phyloP scores from a whole-genome alignment of 2,797 vertebrate species.

The Parauchenoglanis punctatus region DNA sequence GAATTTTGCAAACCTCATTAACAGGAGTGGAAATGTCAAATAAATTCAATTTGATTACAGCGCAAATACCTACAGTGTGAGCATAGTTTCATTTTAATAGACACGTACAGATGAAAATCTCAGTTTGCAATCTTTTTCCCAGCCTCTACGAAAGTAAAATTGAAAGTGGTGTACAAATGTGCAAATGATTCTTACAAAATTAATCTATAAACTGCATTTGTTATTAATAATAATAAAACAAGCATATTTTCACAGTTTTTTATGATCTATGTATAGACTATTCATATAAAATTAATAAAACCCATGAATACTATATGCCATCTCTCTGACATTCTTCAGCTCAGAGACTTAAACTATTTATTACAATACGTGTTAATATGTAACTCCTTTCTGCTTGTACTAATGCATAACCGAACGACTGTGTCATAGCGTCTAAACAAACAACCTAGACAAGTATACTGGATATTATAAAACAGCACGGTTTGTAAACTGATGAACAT shows the following conservation, averaged over 20 bases:
- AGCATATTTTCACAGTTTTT: not conserved
- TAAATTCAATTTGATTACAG: slow-evolving; percentile 29
- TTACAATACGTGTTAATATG: not conserved
- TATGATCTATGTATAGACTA: not conserved
- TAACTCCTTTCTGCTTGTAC: not conserved
- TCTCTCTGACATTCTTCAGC: slow-evolving; percentile 5
- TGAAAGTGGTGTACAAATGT: not conserved
- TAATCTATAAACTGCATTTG: not conserved
- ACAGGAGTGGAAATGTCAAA: slow-evolving; percentile 42
- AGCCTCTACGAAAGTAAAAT: not conserved
- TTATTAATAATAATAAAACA: not conserved
- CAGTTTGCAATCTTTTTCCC: not conserved
- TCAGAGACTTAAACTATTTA: not conserved
- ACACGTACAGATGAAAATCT: not conserved
- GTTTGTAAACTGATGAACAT: not conserved
- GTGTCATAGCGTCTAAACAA: not conserved
- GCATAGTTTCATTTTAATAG: not conserved
- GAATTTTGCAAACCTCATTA: slow-evolving; percentile 35
- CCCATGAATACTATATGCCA: slow-evolving; percentile 39
- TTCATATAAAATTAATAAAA: slow-evolving; percentile 37
- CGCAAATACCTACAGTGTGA: slow-evolving; percentile 14
- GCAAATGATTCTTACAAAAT: not conserved
- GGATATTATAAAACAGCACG: not conserved
- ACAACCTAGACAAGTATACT: not conserved
- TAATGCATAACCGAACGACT: not conserved